Conservation (phyloP, 2,113 vertebrate genomes). For the Proteles cristata region DNA sequence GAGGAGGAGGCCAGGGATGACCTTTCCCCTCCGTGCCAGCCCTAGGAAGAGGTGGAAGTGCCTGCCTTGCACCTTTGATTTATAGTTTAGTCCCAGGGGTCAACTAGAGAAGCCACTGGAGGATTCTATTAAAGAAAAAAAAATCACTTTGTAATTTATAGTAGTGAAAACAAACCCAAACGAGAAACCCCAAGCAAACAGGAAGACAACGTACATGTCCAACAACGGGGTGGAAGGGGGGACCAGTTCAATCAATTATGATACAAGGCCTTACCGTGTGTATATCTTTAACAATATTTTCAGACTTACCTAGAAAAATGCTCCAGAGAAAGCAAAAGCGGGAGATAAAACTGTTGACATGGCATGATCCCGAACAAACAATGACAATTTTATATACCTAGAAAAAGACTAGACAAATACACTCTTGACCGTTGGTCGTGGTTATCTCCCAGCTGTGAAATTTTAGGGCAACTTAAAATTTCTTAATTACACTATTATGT, state of each 20-base stretch:
- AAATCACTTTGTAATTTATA: conserved; percentile 7
- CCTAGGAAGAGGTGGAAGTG: conserved; percentile 53
- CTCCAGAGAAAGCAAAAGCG: conserved; percentile 32
- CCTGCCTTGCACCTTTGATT: conserved; percentile 58
- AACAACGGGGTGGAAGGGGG: neutral
- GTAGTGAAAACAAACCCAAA: neutral
- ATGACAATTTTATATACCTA: conserved; percentile 40
- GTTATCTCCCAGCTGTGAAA: neutral
- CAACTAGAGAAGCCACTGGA: conserved; percentile 60
- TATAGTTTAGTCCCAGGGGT: conserved; percentile 47
- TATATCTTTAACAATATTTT: conserved; percentile 53
- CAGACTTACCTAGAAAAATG: conserved; percentile 28
- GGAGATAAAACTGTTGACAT: conserved; percentile 35
- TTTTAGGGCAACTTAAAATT: conserved; percentile 31
- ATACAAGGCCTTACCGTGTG: neutral
- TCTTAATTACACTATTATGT: neutral
- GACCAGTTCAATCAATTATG: neutral
- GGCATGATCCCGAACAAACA: neutral
- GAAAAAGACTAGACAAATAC: neutral
- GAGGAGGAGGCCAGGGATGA: conserved; percentile 36
- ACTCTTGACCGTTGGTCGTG: neutral
- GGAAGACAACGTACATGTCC: neutral
- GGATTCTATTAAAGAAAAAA: neutral
- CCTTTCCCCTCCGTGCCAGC: conserved; percentile 47
- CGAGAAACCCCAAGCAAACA: conserved; percentile 11